These are phyloP conservation scores for Hiodon tergisus DNA, from an alignment of 2,113 vertebrate genomes.

Conservation along the genomic window DNA sequence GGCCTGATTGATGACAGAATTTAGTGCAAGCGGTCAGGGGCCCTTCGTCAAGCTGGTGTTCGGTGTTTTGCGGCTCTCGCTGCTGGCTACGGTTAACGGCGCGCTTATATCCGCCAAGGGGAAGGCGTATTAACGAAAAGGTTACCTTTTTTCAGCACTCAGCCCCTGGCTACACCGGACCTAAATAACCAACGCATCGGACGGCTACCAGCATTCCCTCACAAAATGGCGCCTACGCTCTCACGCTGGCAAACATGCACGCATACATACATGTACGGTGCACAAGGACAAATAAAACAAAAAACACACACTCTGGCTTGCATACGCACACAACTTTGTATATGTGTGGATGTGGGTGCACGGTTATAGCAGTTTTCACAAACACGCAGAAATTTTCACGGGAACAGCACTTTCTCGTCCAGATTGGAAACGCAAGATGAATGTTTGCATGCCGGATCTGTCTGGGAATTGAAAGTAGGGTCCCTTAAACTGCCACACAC, in stretches of 20 bases:
- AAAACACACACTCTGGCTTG: neutral
- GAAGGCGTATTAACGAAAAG: constrained; percentile 12
- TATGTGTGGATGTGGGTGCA: no score
- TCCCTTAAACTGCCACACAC: no score
- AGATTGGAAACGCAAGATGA: no score
- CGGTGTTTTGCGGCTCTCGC: neutral
- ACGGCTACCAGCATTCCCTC: neutral
- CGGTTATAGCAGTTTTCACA: no score
- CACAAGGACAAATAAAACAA: neutral
- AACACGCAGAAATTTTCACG: no score
- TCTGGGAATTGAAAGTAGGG: no score
- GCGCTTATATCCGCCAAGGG: constrained; percentile 20
- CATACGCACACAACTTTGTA: neutral
- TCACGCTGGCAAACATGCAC: neutral
- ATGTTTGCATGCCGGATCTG: no score
- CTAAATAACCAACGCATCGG: constrained; percentile 4
- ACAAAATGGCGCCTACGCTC: neutral
- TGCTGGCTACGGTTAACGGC: neutral
- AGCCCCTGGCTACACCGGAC: neutral
- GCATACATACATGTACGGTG: constrained; percentile 13
- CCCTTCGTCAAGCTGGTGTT: neutral
- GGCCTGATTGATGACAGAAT: neutral
- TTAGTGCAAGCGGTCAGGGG: neutral
- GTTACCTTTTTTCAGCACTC: constrained; percentile 9
- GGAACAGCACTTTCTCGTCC: no score